Percentiles rank a stretch among this genome's conserved stretches.
Conservation (phyloP, 1,140 invertebrate species). For the Lepidotrigona ventralis region DNA sequence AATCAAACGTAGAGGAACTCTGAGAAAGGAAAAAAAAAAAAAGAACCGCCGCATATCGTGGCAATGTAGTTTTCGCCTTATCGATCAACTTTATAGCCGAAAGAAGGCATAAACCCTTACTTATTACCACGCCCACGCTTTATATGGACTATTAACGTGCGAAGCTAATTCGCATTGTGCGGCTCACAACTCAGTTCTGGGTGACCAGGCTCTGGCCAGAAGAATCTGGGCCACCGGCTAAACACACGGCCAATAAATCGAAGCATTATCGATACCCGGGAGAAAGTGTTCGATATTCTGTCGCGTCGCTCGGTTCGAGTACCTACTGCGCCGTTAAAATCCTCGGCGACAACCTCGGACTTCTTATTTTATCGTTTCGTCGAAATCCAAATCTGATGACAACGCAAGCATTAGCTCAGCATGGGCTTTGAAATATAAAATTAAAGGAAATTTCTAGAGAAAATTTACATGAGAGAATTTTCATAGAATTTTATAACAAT, state of each 20-base stretch:
- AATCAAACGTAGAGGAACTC: neutral
- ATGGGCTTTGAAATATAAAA: too few relatives aligned
- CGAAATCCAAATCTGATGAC: too few relatives aligned
- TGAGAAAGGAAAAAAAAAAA: neutral
- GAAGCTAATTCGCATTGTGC: conserved; percentile 61
- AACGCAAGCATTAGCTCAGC: too few relatives aligned
- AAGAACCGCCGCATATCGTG: neutral
- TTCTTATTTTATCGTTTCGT: too few relatives aligned
- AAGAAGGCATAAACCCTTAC: conserved; percentile 36
- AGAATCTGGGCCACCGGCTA: conserved; percentile 70
- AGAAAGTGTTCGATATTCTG: conserved; percentile 67
- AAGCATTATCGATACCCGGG: conserved; percentile 66
- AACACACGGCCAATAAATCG: conserved; percentile 66
- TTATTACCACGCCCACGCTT: conserved; percentile 63
- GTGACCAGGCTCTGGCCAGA: conserved; percentile 22
- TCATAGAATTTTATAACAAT: too few relatives aligned
- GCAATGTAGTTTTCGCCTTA: conserved; percentile 36
- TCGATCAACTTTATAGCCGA: conserved; percentile 51
- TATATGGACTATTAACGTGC: conserved; percentile 56
- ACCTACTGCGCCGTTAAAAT: neutral
- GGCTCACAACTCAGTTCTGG: neutral
- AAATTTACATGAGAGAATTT: too few relatives aligned
- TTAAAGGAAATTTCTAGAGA: too few relatives aligned
- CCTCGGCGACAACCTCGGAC: too few relatives aligned
- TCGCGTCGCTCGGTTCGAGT: conserved; percentile 36